Base-by-base conservation (phyloP, 2,113 vertebrate genomes). In the Chunga burmeisteri region DNA sequence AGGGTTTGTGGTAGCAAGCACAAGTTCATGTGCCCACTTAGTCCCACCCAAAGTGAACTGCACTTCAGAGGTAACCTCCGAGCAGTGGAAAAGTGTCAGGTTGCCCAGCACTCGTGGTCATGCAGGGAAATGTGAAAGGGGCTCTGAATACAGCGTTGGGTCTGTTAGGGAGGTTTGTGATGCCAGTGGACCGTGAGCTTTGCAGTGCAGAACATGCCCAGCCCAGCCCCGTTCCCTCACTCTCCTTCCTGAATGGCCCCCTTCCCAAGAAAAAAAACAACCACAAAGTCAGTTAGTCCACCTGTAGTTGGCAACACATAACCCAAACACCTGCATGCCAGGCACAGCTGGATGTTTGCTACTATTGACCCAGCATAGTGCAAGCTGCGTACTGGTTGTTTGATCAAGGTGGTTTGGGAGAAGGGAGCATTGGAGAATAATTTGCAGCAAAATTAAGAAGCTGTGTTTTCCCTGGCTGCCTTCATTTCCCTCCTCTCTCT, bases 391-490 rank as follows among this genome's bases (percentile, higher is more conserved):
- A 32, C 46, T 50, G 90, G 46, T 80, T 92, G 50, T 92, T 96
- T 95, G 94, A 92, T 96, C 93, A 97, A 94, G 79, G 81, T 85
- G 83, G 77, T 91, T 88, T 95, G 78, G 56, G 78, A 95, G 74
- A 70, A 80, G 42, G 36, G 42, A 91, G 52, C 5, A 8, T 11
- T 94, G 62, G 55, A 86, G 81, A 95, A 95, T 70, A 92, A 93
- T 87, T 96, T 96, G 82, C 63, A 93, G 87, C 53, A 93, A 87
- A 97, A 93, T 97, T 90, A 97, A 93, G 89, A 93, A 95, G 44
- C 82, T 84, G 9, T 96, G 46, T 95, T 98, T 97, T 95, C 88
- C 87, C 91, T 94, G 96, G 80, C 81, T 94, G 77, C 81, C 27
- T 95, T 47, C 5, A 26, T 95, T 94, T 96, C 67, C 74, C 81